These are phyloP conservation scores for Phallusia fumigata DNA, from an alignment of 23 tunicate species.

Conservation along the genomic window DNA sequence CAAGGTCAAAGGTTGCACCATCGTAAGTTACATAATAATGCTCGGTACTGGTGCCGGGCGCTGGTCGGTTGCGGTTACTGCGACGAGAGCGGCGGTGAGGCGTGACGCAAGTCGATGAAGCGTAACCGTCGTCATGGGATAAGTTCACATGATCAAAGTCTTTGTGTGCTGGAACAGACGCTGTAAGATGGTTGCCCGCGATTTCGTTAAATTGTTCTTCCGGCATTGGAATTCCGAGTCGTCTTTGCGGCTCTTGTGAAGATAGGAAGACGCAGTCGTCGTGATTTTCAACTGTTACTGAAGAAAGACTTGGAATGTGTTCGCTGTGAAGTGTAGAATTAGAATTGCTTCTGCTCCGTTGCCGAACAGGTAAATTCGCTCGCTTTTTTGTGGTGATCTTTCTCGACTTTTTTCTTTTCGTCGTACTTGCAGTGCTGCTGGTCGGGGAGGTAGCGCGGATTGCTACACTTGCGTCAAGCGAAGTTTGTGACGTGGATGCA, in stretches of 20 bases:
- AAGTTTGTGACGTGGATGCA: neutral
- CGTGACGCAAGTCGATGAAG: slow-evolving; percentile 32
- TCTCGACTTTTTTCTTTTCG: neutral
- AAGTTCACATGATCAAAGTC: neutral
- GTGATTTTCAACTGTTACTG: neutral
- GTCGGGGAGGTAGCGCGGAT: neutral
- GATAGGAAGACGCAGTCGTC: neutral
- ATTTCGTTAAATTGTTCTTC: slow-evolving; percentile 15
- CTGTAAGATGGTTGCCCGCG: no score
- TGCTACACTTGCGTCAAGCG: neutral
- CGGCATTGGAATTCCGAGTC: slow-evolving; percentile 68
- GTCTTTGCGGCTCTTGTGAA: neutral
- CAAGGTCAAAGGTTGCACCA: slow-evolving; percentile 69
- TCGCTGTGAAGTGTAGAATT: neutral
- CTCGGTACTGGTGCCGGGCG: neutral
- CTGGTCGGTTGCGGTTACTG: neutral
- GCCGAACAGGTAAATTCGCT: neutral
- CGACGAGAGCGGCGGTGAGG: neutral
- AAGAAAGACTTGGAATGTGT: neutral
- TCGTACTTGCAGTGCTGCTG: neutral
- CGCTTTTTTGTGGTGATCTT: neutral
- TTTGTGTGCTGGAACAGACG: neutral
- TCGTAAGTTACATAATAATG: slow-evolving; percentile 63
- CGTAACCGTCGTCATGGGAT: slow-evolving; percentile 69
- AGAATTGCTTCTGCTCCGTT: neutral